phyloP scores from a whole-genome alignment of 2,888 invertebrate genomes.

The Acleris holmiana region DNA sequence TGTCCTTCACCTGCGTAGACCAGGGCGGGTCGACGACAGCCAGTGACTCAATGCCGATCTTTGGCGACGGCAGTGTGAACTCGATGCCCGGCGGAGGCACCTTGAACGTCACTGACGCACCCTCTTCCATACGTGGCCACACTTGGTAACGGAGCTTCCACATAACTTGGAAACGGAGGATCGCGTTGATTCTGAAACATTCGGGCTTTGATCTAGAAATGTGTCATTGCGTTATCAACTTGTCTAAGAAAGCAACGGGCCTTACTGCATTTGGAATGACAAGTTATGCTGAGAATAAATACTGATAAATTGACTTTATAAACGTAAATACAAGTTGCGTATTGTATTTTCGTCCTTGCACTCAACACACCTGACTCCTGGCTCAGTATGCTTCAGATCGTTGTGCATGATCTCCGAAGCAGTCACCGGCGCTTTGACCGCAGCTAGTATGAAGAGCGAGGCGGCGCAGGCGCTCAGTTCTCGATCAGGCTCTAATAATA shows the following conservation, averaged over 20 bases:
- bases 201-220: too few species aligned
- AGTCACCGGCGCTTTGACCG: constrained; percentile 95
- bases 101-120: constrained; percentile 97
- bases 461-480: constrained; percentile 94
- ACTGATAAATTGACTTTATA: too few species aligned
- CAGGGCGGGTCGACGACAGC: constrained; percentile 99
- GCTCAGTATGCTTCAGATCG: constrained; percentile 93
- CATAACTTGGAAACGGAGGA: constrained; percentile 92
- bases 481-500: constrained; percentile 95
- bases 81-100: constrained; percentile 99
- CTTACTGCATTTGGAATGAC: too few species aligned
- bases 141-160: constrained; percentile 99
- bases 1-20: constrained; percentile 98
- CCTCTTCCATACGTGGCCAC: constrained; percentile 99
- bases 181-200: constrained; percentile 74
- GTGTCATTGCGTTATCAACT: too few species aligned
- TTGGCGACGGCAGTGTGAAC: constrained; percentile 99
- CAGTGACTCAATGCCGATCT: constrained; percentile 97
- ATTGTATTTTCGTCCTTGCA: too few species aligned
- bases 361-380: constrained; percentile 88
- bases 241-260: too few species aligned
- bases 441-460: constrained; percentile 95
- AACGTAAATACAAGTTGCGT: too few species aligned
- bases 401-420: constrained; percentile 95
- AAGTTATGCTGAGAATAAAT: too few species aligned